Percentiles rank a stretch among this genome's conserved stretches.
Conservation (phyloP, 2,888 invertebrate genomes). For the Rhimphoctona megacephalus region DNA sequence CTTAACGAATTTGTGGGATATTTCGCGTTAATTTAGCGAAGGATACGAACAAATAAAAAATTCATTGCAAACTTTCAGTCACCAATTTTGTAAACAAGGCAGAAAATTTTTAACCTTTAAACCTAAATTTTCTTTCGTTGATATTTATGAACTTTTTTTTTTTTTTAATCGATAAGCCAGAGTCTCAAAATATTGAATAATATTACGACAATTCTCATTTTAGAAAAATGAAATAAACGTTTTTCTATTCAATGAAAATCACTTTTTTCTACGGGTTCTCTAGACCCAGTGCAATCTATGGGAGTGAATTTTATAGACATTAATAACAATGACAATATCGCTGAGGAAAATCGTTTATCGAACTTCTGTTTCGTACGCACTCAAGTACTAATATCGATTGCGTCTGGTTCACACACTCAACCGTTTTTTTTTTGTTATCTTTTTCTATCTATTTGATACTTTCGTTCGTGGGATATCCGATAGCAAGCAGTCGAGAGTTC, state of each 20-base stretch:
- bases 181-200: no score
- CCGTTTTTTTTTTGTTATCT: slow-evolving; percentile 39
- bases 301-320: not conserved
- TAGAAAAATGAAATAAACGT: not conserved
- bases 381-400: slow-evolving; percentile 59
- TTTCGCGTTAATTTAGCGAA: slow-evolving; percentile 1
- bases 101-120: no score
- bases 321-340: slow-evolving; percentile 8
- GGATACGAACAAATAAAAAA: not conserved
- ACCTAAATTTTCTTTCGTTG: not conserved
- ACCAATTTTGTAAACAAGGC: no score
- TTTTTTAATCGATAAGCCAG: not conserved
- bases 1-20: no score
- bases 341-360: slow-evolving; percentile 36
- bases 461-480: slow-evolving; percentile 52
- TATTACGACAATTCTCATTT: no score
- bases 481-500: slow-evolving; percentile 39
- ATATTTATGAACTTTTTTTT: not conserved
- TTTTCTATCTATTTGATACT: slow-evolving; percentile 12
- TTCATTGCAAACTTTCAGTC: not conserved
- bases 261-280: not conserved
- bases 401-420: slow-evolving; percentile 44
- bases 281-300: not conserved
- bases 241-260: not conserved
- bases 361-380: slow-evolving; percentile 45